A percentile compares a stretch with the other conserved stretches of the same genome.
Conservation (phyloP, 2,888 invertebrate genomes). For the Conops quadrifasciatus region DNA sequence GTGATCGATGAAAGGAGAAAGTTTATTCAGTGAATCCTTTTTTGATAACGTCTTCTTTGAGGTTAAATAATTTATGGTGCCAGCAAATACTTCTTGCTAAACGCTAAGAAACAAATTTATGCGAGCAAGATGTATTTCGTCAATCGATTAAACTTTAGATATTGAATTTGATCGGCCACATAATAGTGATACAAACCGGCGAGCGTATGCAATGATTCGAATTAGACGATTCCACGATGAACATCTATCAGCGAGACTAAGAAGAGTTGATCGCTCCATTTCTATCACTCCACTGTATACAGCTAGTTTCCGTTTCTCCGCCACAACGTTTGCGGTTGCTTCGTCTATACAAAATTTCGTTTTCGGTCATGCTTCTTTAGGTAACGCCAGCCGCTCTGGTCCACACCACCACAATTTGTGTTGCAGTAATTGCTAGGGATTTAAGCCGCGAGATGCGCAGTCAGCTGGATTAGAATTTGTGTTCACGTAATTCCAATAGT, state of each 20-base stretch:
- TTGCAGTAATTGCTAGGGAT: not conserved
- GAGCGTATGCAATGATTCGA: slow-evolving; percentile 30
- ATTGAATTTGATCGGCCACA: not conserved
- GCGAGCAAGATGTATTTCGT: slow-evolving; percentile 27
- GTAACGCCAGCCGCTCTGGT: slow-evolving; percentile 4
- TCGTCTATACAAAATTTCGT: slow-evolving; percentile 7
- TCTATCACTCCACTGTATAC: not conserved
- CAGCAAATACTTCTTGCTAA: slow-evolving; percentile 5
- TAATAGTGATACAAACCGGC: slow-evolving; percentile 27
- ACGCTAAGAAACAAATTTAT: not conserved
- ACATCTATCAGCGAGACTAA: slow-evolving; percentile 4
- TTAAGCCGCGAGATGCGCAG: slow-evolving; percentile 43
- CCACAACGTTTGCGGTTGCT: not conserved
- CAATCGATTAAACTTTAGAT: not conserved
- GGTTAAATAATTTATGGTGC: not conserved
- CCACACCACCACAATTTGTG: slow-evolving; percentile 9
- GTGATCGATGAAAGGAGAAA: slow-evolving; percentile 36
- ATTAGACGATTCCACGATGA: slow-evolving; percentile 30
- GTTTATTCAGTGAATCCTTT: slow-evolving; percentile 16
- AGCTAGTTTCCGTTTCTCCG: not conserved
- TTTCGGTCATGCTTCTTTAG: slow-evolving; percentile 16
- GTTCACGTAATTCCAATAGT: slow-evolving; percentile 42
- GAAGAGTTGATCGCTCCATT: not conserved
- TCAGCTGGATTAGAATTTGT: slow-evolving; percentile 46
- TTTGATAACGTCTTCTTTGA: not conserved